A percentile compares a stretch with the other conserved stretches of the same genome.
These are phyloP conservation scores for Ostrea denselamellosa DNA, from an alignment of 1,140 invertebrate genomes.

Conservation along the genomic window DNA sequence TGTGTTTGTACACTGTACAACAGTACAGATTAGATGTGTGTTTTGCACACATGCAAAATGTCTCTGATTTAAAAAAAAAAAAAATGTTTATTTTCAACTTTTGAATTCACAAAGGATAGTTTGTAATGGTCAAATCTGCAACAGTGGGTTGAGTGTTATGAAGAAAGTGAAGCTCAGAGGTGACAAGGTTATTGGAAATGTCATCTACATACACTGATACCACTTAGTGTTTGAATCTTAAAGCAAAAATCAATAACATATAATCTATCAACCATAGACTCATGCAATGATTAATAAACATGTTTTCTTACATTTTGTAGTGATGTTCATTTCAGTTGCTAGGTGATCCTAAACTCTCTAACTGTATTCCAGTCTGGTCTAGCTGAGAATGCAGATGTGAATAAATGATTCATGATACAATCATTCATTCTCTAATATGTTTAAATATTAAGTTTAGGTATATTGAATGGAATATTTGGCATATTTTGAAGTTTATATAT, in stretches of 20 bases:
- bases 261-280: slow-evolving; percentile 26
- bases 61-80: not conserved
- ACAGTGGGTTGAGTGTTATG: not conserved
- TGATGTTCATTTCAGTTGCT: not conserved
- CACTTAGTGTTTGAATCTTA: not conserved
- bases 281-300: not conserved
- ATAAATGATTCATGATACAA: not conserved
- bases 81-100: not conserved
- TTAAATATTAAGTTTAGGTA: too few relatives aligned
- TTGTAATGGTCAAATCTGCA: not conserved
- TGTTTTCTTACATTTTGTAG: not conserved
- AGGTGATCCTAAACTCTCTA: not conserved
- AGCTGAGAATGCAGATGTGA: not conserved
- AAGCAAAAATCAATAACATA: slow-evolving; percentile 17
- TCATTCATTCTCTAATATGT: too few relatives aligned
- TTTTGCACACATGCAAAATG: slow-evolving; percentile 2
- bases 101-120: not conserved
- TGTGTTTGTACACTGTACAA: slow-evolving; percentile 38
- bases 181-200: slow-evolving; percentile 12
- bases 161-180: slow-evolving; percentile 13
- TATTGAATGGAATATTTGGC: too few relatives aligned
- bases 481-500: too few relatives aligned
- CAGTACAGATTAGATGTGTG: slow-evolving; percentile 27
- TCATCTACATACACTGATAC: not conserved
- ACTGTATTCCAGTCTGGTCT: not conserved